Base-by-base conservation (phyloP, 1,140 invertebrate genomes). In the Pachyrhynchus sulphureomaculatus region DNA sequence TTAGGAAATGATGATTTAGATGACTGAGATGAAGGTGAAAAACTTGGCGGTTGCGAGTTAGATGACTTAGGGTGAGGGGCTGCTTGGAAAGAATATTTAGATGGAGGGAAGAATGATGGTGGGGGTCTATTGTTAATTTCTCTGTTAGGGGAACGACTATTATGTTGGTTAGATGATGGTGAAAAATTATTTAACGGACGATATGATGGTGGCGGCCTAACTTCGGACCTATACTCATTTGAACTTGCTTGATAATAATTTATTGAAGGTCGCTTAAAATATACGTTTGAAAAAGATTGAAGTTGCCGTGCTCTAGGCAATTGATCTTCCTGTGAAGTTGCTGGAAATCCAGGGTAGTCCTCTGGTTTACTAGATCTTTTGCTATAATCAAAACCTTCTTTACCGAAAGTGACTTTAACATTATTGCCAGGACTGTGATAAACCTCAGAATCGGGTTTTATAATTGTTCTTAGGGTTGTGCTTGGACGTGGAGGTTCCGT, bases 401-500 rank as follows among this genome's bases (percentile, higher is more conserved):
- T 84, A 8, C 87, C 88, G 65, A 91, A 90, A 21, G 88, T 89
- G 4, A 90, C 84, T 66, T 87, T 86, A 9, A 90, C 86, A 21
- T 86, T 87, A 56, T 86, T 87, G 1, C 60, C 60, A 55, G 87
- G 83, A 54, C 84, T 86, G 67, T 91, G 89, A 68, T 88, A 92
- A 18, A 84, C 80, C 73, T 92, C 90, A 4, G 89, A 92, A 64
- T 92, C 90, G 0, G 90, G 90, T 65, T 87, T 85, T 42, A 93
- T 92, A 21, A 93, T 88, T 0, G 91, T 86, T 72, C 90, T 80
- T 29, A 92, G 74, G 2, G 90, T 93, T 9, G 91, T 93, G 9
- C 87, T 84, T 56, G 80, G 80, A 0, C 84, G 82, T 0, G 84
- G 83, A 65, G 78, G 69, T 58, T 72, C 39, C 47, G 81, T 78